Conservation (phyloP, 2,888 invertebrate species). For the Dasypolia templi region DNA sequence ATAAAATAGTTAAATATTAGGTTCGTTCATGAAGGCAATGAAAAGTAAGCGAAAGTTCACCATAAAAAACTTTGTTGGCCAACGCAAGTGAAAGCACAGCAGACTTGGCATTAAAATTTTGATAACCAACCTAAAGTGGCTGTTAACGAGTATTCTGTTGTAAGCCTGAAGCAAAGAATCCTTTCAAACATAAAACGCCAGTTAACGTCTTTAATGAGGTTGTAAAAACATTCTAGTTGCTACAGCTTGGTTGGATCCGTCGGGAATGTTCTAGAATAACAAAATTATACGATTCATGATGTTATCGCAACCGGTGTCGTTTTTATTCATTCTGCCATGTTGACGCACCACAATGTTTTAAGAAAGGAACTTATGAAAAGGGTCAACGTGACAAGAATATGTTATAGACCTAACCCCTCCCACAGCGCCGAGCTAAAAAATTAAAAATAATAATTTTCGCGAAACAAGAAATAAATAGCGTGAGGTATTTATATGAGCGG, state of each 20-base stretch:
- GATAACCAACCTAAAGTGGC: conserved; percentile 57
- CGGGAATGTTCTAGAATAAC: conserved; percentile 49
- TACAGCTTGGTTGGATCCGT: conserved; percentile 30
- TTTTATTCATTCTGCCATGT: conserved; percentile 72
- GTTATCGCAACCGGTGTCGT: conserved; percentile 42
- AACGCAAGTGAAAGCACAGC: conserved; percentile 46
- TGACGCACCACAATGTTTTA: conserved; percentile 78
- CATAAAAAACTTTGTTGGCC: conserved; percentile 46
- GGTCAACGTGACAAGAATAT: conserved; percentile 80
- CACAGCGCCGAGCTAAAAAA: conserved; percentile 67
- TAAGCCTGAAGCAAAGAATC: conserved; percentile 59
- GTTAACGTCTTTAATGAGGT: conserved; percentile 63
- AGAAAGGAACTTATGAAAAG: conserved; percentile 82
- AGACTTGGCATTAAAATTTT: conserved; percentile 57
- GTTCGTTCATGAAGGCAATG: conserved; percentile 37
- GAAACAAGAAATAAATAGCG: conserved; percentile 66
- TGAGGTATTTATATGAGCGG: conserved; percentile 64
- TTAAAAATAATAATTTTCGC: conserved; percentile 74
- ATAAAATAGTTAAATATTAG: conserved; percentile 21
- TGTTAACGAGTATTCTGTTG: conserved; percentile 60
- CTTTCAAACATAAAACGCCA: conserved; percentile 60
- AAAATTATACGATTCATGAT: conserved; percentile 58
- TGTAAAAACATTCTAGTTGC: conserved; percentile 64
- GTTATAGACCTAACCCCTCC: conserved; percentile 66
- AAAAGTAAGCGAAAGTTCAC: conserved; percentile 31